A percentile compares a stretch with the other conserved stretches of the same genome.
Evolutionary conservation across 2,888 invertebrate species (phyloP).

Genomic region (Lasioglossum leucozonium): DNA sequence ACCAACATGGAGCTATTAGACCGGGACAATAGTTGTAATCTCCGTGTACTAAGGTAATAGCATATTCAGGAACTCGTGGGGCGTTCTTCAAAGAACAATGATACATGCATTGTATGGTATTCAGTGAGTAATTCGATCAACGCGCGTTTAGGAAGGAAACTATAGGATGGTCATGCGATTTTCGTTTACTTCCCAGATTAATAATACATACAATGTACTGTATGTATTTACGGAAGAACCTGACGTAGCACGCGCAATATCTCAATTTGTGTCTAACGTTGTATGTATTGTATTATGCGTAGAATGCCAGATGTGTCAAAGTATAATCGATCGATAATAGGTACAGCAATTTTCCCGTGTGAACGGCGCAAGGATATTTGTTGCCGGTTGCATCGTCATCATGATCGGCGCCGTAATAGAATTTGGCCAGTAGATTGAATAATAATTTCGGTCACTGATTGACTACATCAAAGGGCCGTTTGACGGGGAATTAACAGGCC

Average conservation of each 20-base stretch:
- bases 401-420: not conserved
- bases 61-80: conserved; percentile 41
- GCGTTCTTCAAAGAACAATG: conserved; percentile 42
- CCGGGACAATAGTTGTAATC: conserved; percentile 70
- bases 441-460: conserved; percentile 11
- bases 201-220: too few relatives aligned
- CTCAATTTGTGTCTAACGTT: not conserved
- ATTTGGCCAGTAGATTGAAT: not conserved
- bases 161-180: not conserved
- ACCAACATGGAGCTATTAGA: conserved; percentile 66
- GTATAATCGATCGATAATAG: not conserved
- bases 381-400: too few relatives aligned
- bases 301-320: too few relatives aligned
- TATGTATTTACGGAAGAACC: not conserved
- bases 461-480: not conserved
- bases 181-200: not conserved
- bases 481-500: conserved; percentile 43
- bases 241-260: not conserved
- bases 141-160: not conserved
- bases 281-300: too few relatives aligned
- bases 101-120: conserved; percentile 25
- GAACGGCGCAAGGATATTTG: not conserved
- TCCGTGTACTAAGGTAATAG: conserved; percentile 56
- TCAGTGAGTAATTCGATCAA: conserved; percentile 21
- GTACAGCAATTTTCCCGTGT: not conserved